Evolutionary conservation across 2,113 vertebrate genomes (phyloP).

Genomic region (Pteropus alecto): DNA sequence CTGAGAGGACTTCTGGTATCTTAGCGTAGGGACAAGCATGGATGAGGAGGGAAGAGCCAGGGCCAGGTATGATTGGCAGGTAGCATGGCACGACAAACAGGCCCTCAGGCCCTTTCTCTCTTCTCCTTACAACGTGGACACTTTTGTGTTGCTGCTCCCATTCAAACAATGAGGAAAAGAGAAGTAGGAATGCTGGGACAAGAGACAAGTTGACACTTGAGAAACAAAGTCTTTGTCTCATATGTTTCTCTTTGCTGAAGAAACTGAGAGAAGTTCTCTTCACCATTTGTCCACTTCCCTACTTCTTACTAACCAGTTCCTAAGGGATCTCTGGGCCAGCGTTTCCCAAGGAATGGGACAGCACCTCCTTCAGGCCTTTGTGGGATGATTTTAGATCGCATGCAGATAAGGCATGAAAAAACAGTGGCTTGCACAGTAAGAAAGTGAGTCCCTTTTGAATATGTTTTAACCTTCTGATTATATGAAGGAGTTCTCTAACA

Average conservation of each 20-base stretch:
- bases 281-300: neutral
- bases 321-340: neutral
- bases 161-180: neutral
- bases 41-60: neutral
- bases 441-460: neutral
- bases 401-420: neutral
- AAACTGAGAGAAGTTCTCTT: neutral
- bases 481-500: neutral
- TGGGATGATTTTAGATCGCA: neutral
- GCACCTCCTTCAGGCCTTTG: neutral
- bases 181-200: neutral
- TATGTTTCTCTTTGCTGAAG: neutral
- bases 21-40: neutral
- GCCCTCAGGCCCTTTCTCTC: neutral
- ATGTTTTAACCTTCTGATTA: neutral
- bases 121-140: neutral
- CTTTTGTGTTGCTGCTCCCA: neutral
- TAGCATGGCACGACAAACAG: neutral
- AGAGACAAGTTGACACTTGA: neutral
- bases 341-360: neutral
- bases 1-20: neutral
- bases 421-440: neutral
- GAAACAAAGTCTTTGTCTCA: neutral
- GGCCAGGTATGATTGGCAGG: neutral
- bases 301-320: neutral